These are phyloP conservation scores for Enteromius unitaeniatus DNA, from an alignment of 2,797 vertebrate species.

Conservation along the genomic window DNA sequence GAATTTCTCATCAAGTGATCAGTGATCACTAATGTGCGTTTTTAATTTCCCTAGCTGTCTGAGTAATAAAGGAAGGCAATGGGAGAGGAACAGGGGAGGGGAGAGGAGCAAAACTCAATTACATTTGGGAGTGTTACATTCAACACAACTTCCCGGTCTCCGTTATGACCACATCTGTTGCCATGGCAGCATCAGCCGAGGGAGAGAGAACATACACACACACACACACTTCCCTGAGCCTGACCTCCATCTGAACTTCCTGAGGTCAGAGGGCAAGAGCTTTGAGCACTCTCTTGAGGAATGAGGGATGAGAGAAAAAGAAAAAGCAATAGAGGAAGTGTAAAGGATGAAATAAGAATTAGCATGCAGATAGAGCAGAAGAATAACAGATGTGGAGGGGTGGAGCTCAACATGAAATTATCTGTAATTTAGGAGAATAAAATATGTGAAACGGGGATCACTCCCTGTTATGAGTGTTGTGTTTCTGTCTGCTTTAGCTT, in stretches of 20 bases:
- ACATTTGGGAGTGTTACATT: conserved; percentile 47
- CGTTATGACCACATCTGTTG: conserved; percentile 55
- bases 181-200: conserved; percentile 59
- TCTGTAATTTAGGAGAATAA: conserved; percentile 14
- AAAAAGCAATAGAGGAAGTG: conserved; percentile 14
- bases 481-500: conserved; percentile 53
- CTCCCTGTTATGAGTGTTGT: not conserved
- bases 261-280: conserved; percentile 40
- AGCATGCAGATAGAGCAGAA: conserved; percentile 48
- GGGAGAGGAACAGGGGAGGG: not conserved
- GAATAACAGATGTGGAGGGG: not conserved
- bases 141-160: conserved; percentile 27
- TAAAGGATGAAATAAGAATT: conserved; percentile 7
- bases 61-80: not conserved
- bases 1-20: not conserved
- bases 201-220: not conserved
- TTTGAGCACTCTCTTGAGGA: conserved; percentile 56
- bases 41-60: conserved; percentile 15
- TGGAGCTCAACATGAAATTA: conserved; percentile 31
- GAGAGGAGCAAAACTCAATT: conserved; percentile 21
- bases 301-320: conserved; percentile 49
- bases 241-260: conserved; percentile 56
- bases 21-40: not conserved
- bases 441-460: not conserved
- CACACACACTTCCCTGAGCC: conserved; percentile 36